phyloP scores from a whole-genome alignment of 1,140 invertebrate species.

The Vanessa atalanta region DNA sequence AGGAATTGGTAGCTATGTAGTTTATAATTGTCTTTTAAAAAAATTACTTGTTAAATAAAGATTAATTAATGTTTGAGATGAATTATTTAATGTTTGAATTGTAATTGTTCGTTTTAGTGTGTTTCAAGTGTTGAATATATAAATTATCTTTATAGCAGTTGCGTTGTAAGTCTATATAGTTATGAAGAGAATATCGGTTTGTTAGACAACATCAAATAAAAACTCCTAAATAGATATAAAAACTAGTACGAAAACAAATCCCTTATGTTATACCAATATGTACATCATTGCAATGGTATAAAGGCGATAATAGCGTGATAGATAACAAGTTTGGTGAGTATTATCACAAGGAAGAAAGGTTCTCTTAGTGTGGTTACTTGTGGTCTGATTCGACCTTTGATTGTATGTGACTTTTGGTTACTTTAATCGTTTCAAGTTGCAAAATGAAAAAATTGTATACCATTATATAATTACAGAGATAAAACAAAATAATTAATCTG shows the following conservation, averaged over 20 bases:
- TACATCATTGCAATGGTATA: neutral
- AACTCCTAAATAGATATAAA: neutral
- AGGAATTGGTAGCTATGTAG: too few species aligned
- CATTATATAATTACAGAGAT: too few species aligned
- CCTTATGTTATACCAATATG: neutral
- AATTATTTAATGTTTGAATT: too few species aligned
- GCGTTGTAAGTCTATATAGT: neutral
- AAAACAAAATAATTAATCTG: too few species aligned
- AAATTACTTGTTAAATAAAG: too few species aligned
- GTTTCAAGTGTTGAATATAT: neutral
- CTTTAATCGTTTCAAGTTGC: neutral
- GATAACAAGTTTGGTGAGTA: neutral
- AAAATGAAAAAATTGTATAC: too few species aligned
- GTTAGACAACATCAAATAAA: neutral
- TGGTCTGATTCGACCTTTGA: constrained; percentile 7
- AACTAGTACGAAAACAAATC: neutral
- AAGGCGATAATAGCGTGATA: neutral
- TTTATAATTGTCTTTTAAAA: too few species aligned
- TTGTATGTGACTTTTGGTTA: neutral
- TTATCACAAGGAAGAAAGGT: constrained; percentile 2
- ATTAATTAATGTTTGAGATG: too few species aligned
- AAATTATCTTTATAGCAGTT: neutral
- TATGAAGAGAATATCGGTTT: constrained; percentile 1
- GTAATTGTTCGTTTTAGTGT: too few species aligned
- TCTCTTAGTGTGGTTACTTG: neutral